phyloP scores from a whole-genome alignment of 2,113 vertebrate species.

The Phrynosoma platyrhinos region DNA sequence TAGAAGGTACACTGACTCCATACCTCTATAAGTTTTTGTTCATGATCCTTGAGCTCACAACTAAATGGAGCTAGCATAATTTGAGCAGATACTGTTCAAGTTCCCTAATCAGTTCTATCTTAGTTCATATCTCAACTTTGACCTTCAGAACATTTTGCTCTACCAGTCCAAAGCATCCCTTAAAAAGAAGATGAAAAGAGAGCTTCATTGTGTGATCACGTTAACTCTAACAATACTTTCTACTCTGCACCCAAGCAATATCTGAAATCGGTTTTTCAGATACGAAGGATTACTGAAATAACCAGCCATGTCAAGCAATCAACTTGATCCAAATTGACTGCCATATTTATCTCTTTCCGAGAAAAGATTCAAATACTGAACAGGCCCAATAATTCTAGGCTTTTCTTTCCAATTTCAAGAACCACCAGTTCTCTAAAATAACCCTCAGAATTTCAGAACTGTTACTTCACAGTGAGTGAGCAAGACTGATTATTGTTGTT shows the following conservation, averaged over 20 bases:
- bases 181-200: constrained; percentile 1
- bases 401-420: constrained; percentile 53
- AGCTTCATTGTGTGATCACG: constrained; percentile 16
- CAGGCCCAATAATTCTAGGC: constrained; percentile 61
- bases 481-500: constrained; percentile 32
- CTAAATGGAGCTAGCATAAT: constrained; percentile 40
- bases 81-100: constrained; percentile 47
- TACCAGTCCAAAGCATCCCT: constrained; percentile 37
- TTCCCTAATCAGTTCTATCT: constrained; percentile 44
- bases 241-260: constrained; percentile 20
- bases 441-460: constrained; percentile 47
- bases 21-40: constrained; percentile 34
- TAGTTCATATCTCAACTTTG: constrained; percentile 41
- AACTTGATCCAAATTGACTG: constrained; percentile 47
- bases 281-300: constrained; percentile 53
- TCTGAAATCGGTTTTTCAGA: constrained; percentile 56
- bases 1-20: constrained; percentile 35
- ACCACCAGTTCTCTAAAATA: constrained; percentile 34
- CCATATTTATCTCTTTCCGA: constrained; percentile 41
- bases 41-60: constrained; percentile 41
- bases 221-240: constrained; percentile 8
- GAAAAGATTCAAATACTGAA: constrained; percentile 11
- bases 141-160: constrained; percentile 12
- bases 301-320: constrained; percentile 36
- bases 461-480: constrained; percentile 58